Conservation (phyloP, 2,888 invertebrate genomes). For the Bedellia somnulentella region DNA sequence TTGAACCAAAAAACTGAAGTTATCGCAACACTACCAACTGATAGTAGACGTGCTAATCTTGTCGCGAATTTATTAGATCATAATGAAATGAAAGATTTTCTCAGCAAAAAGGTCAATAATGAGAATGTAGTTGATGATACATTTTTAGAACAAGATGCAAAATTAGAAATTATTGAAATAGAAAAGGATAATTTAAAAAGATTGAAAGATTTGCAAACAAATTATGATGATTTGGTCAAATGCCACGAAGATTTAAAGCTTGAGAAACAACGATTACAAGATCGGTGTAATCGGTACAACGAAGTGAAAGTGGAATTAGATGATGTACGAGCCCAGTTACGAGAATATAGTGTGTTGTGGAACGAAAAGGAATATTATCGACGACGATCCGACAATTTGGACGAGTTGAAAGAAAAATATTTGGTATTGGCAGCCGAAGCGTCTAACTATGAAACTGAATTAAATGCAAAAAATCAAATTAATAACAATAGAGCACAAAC, state of each 20-base stretch:
- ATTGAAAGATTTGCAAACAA: conserved; percentile 34
- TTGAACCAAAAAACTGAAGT: too few relatives aligned
- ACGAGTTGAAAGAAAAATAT: conserved; percentile 37
- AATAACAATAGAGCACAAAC: conserved; percentile 29
- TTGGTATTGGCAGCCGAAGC: conserved; percentile 38
- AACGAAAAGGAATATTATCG: conserved; percentile 43
- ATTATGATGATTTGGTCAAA: conserved; percentile 34
- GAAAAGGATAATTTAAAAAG: conserved; percentile 38
- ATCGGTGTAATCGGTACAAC: conserved; percentile 26
- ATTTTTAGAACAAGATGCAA: too few relatives aligned
- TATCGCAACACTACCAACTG: too few relatives aligned
- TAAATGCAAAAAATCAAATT: conserved; percentile 42
- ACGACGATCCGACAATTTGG: conserved; percentile 35
- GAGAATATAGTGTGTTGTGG: conserved; percentile 38
- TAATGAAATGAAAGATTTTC: conserved; percentile 43
- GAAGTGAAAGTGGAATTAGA: conserved; percentile 35
- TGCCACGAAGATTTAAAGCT: conserved; percentile 39
- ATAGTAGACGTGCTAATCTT: conserved; percentile 36
- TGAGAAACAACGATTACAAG: conserved; percentile 27
- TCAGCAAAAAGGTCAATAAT: conserved; percentile 23
- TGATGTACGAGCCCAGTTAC: conserved; percentile 23
- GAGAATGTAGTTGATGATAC: conserved; percentile 14
- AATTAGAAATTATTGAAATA: too few relatives aligned
- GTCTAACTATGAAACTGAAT: conserved; percentile 31
- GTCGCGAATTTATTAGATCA: conserved; percentile 47